Conservation (phyloP, 2,888 invertebrate genomes). For the Drosophila antonietae region DNA sequence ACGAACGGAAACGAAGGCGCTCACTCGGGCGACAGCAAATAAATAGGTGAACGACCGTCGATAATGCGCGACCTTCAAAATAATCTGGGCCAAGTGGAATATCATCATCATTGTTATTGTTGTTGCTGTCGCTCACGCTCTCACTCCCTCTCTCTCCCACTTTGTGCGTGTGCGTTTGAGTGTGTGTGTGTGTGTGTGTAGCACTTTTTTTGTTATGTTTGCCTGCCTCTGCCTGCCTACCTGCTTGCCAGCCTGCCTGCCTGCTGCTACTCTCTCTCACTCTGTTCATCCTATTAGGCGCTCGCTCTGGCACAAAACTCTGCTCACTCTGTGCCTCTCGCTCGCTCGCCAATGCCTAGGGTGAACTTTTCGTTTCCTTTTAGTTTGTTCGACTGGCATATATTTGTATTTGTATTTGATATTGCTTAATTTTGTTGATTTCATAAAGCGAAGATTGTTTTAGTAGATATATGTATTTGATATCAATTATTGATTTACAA, state of each 20-base stretch:
- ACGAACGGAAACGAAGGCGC: slow-evolving; percentile 23
- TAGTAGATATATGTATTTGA: neutral
- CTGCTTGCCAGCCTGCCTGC: neutral
- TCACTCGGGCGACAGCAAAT: slow-evolving; percentile 52
- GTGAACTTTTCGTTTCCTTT: slow-evolving; percentile 8
- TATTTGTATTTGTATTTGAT: no score
- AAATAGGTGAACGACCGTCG: slow-evolving; percentile 85
- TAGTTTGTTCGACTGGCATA: slow-evolving; percentile 6
- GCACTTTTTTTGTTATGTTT: slow-evolving; percentile 24
- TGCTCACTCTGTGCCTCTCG: slow-evolving; percentile 7
- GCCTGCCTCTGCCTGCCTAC: slow-evolving; percentile 13
- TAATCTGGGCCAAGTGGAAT: slow-evolving; percentile 85
- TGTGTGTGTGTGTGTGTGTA: slow-evolving; percentile 31
- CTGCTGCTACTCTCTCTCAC: slow-evolving; percentile 15
- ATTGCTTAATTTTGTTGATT: neutral
- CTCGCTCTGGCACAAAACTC: slow-evolving; percentile 17
- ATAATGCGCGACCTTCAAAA: slow-evolving; percentile 84
- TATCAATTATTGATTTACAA: neutral
- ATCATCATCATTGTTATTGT: slow-evolving; percentile 57
- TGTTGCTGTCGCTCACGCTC: slow-evolving; percentile 8
- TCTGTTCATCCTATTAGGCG: slow-evolving; percentile 25
- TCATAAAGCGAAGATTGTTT: neutral
- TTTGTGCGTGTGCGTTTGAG: slow-evolving; percentile 21
- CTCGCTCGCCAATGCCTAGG: slow-evolving; percentile 17
- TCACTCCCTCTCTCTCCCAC: slow-evolving; percentile 4